Percentiles rank a stretch among this genome's conserved stretches.
Conservation (phyloP, 1,140 invertebrate genomes). For the Lepeophtheirus salmonis region DNA sequence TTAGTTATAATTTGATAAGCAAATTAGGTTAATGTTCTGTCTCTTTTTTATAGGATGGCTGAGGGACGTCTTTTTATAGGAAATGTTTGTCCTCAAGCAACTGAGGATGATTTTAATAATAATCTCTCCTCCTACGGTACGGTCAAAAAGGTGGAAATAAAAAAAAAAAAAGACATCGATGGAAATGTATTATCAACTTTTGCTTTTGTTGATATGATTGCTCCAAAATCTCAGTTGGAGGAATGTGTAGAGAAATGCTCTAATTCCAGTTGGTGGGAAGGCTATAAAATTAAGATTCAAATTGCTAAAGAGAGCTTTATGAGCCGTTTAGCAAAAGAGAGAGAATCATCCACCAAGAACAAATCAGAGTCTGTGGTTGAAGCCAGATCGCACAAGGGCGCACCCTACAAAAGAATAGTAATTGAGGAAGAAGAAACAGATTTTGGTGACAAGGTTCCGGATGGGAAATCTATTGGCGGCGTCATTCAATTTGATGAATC, state of each 20-base stretch:
- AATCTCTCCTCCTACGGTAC: not conserved
- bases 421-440: not conserved
- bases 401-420: not conserved
- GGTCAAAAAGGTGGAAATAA: slow-evolving; percentile 11
- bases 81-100: not conserved
- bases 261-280: not conserved
- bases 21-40: not conserved
- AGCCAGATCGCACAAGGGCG: not conserved
- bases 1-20: not conserved
- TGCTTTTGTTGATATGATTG: not conserved
- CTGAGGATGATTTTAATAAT: not conserved
- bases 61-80: not conserved
- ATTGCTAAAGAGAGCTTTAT: slow-evolving; percentile 8
- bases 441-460: not conserved
- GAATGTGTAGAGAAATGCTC: not conserved
- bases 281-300: slow-evolving; percentile 6
- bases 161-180: slow-evolving; percentile 10
- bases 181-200: slow-evolving; percentile 4
- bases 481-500: not conserved
- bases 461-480: not conserved
- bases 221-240: not conserved
- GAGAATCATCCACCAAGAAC: not conserved
- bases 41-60: not conserved
- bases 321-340: not conserved
- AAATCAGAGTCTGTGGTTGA: not conserved